Conservation (phyloP, 2,888 invertebrate species). For the Drosophila flavopinicola region DNA sequence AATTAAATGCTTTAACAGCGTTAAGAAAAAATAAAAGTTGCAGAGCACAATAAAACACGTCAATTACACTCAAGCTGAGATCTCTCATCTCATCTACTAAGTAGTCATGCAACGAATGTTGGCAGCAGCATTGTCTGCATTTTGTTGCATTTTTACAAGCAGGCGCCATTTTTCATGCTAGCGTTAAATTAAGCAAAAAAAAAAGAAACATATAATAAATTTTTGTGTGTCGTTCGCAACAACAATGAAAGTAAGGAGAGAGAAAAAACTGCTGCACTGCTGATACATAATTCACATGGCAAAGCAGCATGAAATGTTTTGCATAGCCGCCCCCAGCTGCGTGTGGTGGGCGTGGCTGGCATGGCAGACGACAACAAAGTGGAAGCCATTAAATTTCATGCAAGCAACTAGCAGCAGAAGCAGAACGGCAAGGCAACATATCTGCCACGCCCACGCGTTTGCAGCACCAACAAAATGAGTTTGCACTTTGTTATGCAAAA, state of each 20-base stretch:
- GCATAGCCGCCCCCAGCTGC: slow-evolving; percentile 45
- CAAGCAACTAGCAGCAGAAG: slow-evolving; percentile 73
- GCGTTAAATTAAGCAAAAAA: slow-evolving; percentile 67
- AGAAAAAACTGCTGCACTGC: slow-evolving; percentile 46
- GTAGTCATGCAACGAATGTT: slow-evolving; percentile 44
- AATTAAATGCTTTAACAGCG: too few relatives aligned
- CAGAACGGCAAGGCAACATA: slow-evolving; percentile 42
- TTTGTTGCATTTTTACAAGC: slow-evolving; percentile 23
- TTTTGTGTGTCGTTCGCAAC: slow-evolving; percentile 41
- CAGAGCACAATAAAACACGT: too few relatives aligned
- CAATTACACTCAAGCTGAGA: too few relatives aligned
- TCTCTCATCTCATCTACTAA: slow-evolving; percentile 29
- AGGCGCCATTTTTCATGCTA: slow-evolving; percentile 51
- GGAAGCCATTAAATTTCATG: slow-evolving; percentile 80
- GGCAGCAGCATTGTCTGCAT: slow-evolving; percentile 41
- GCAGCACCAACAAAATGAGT: slow-evolving; percentile 75
- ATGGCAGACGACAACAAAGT: slow-evolving; percentile 73
- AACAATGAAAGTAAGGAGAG: slow-evolving; percentile 17
- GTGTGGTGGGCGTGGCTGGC: slow-evolving; percentile 48
- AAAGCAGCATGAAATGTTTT: slow-evolving; percentile 75
- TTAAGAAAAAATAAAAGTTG: too few relatives aligned
- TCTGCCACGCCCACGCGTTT: slow-evolving; percentile 76
- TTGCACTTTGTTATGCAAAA: slow-evolving; percentile 80
- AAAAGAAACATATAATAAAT: slow-evolving; percentile 38
- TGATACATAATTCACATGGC: slow-evolving; percentile 77